These are phyloP conservation scores for Austrolebias charrua DNA, from an alignment of 2,797 vertebrate genomes.

Conservation along the genomic window DNA sequence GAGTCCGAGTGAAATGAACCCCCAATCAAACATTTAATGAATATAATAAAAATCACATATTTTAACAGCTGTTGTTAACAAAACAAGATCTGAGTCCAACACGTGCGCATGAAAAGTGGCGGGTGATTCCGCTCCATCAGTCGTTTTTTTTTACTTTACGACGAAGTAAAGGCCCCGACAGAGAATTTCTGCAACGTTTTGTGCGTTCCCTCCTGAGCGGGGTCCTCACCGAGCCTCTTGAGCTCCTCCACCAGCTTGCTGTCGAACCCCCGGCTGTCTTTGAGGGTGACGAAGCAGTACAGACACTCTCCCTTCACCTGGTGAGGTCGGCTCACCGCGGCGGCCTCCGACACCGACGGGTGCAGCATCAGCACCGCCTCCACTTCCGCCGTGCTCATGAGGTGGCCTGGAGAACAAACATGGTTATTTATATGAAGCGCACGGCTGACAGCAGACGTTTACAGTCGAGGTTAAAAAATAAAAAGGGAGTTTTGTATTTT, in stretches of 20 bases:
- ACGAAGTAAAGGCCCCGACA: too few relatives aligned
- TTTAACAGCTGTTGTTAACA: too few relatives aligned
- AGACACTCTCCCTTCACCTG: slow-evolving; percentile 81
- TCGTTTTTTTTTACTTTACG: too few relatives aligned
- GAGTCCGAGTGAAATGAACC: too few relatives aligned
- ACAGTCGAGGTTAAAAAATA: neutral
- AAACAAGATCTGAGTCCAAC: too few relatives aligned
- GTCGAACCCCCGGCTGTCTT: slow-evolving; percentile 75
- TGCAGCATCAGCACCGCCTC: slow-evolving; percentile 79
- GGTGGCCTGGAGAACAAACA: slow-evolving; percentile 71
- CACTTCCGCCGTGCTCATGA: slow-evolving; percentile 84
- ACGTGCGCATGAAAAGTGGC: too few relatives aligned
- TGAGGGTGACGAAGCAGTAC: slow-evolving; percentile 83
- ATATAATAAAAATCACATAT: too few relatives aligned
- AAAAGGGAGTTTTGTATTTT: neutral
- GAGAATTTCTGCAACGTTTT: too few relatives aligned
- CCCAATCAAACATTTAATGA: too few relatives aligned
- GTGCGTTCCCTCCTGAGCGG: neutral
- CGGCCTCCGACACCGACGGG: slow-evolving; percentile 72
- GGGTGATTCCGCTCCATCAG: too few relatives aligned
- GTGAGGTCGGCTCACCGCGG: slow-evolving; percentile 79
- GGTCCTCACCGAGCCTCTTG: slow-evolving; percentile 75
- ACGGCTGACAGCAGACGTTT: neutral
- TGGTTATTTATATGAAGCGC: too few relatives aligned
- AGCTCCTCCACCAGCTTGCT: slow-evolving; percentile 73